Percentiles rank a stretch among this genome's conserved stretches.
These are phyloP conservation scores for Argyresthia albistria DNA, from an alignment of 2,888 invertebrate genomes.

Conservation along the genomic window DNA sequence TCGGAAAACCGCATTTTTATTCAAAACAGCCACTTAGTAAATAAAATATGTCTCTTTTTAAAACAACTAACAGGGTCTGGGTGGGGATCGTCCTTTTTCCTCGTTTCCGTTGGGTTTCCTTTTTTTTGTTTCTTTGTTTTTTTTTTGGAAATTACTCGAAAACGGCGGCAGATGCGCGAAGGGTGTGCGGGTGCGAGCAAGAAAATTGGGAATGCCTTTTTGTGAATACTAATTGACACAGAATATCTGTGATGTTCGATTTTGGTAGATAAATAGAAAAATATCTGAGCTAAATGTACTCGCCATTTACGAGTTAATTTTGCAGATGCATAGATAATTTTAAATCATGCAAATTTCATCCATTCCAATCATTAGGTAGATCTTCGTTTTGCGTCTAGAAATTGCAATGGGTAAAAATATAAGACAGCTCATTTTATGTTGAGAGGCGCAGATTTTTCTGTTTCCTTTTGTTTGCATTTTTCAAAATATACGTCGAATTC, in stretches of 20 bases:
- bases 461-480: neutral
- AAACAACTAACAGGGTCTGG: constrained; percentile 59
- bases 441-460: neutral
- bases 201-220: neutral
- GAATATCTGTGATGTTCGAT: neutral
- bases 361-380: no score
- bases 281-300: neutral
- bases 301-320: no score
- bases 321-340: no score
- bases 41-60: constrained; percentile 64
- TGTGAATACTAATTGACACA: neutral
- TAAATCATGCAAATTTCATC: no score
- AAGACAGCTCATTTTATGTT: no score
- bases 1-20: constrained; percentile 62
- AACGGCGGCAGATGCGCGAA: neutral
- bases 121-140: neutral
- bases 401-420: no score
- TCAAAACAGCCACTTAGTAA: constrained; percentile 68
- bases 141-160: constrained; percentile 1
- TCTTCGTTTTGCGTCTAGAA: no score
- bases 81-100: constrained; percentile 47
- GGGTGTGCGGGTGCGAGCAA: neutral
- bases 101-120: neutral
- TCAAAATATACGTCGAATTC: neutral
- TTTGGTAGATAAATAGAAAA: neutral